Conservation (phyloP, 2,888 invertebrate genomes). For the Cataglyphis albicans region DNA sequence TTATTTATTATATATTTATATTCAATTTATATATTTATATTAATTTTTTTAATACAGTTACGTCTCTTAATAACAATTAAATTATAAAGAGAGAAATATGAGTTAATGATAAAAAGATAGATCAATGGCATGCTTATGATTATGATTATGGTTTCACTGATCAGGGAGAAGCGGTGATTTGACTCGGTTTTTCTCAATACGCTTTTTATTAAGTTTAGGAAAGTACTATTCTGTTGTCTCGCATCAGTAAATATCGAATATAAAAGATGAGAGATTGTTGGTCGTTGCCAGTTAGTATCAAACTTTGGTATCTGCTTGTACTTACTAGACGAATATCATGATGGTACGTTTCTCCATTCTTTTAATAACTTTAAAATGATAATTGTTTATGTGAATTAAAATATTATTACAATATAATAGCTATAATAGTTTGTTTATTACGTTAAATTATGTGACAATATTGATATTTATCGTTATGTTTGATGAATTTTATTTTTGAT, state of each 20-base stretch:
- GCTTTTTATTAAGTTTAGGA: constrained; percentile 84
- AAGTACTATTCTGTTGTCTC: constrained; percentile 82
- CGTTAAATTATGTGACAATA: neutral
- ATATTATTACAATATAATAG: constrained; percentile 7
- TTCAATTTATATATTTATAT: neutral
- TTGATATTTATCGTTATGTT: neutral
- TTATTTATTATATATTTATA: neutral
- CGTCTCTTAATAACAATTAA: neutral
- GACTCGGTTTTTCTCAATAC: constrained; percentile 79
- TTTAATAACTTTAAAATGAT: constrained; percentile 20
- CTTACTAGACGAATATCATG: constrained; percentile 77
- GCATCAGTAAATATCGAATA: constrained; percentile 84
- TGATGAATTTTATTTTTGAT: neutral
- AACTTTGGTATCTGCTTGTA: constrained; percentile 78
- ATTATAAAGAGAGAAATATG: constrained; percentile 23
- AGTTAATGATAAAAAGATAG: constrained; percentile 58
- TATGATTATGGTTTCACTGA: constrained; percentile 65
- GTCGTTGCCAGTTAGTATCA: constrained; percentile 80
- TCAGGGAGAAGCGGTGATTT: constrained; percentile 78
- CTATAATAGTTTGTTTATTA: neutral
- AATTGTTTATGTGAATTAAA: neutral
- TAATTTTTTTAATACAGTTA: neutral
- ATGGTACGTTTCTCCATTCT: constrained; percentile 80
- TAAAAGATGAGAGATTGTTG: constrained; percentile 81
- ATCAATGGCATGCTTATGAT: constrained; percentile 59